phyloP scores from a whole-genome alignment of 2,797 vertebrate genomes.

The Limnodromus scolopaceus region DNA sequence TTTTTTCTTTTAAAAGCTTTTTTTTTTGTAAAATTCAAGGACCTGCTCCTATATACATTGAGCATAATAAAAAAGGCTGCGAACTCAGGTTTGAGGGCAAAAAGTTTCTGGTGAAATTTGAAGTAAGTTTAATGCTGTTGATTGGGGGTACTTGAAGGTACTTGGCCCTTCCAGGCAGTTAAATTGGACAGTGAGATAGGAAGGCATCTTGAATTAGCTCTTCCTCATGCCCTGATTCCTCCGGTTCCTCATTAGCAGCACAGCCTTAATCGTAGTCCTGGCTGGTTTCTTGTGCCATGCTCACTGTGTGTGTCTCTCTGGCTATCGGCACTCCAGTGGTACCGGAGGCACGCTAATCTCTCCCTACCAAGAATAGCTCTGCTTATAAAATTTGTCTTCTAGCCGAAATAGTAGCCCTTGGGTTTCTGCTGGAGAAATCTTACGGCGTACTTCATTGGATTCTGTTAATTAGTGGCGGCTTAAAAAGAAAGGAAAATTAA shows the following conservation, averaged over 20 bases:
- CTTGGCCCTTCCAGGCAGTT: background rate
- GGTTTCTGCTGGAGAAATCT: background rate
- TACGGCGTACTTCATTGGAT: background rate
- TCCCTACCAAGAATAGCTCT: background rate
- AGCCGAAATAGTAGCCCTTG: background rate
- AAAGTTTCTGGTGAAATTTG: background rate
- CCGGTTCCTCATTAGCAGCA: background rate
- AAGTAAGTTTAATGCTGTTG: background rate
- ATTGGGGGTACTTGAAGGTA: background rate
- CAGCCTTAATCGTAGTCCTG: background rate
- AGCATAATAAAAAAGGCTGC: background rate
- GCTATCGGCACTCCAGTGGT: background rate
- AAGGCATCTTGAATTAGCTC: background rate
- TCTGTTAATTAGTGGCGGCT: background rate
- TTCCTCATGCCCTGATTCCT: background rate
- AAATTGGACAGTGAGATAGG: background rate
- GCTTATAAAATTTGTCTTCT: background rate
- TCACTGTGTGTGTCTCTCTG: background rate
- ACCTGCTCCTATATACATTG: background rate
- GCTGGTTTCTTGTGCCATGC: background rate
- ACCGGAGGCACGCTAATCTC: background rate
- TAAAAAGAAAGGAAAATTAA: background rate
- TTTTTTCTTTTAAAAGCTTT: background rate
- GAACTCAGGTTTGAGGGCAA: background rate
- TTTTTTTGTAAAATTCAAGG: background rate